Evolutionary conservation across 1,140 invertebrate genomes (phyloP), one percentile per base, ranked within the genome.

Genomic region (Atta colombica): DNA sequence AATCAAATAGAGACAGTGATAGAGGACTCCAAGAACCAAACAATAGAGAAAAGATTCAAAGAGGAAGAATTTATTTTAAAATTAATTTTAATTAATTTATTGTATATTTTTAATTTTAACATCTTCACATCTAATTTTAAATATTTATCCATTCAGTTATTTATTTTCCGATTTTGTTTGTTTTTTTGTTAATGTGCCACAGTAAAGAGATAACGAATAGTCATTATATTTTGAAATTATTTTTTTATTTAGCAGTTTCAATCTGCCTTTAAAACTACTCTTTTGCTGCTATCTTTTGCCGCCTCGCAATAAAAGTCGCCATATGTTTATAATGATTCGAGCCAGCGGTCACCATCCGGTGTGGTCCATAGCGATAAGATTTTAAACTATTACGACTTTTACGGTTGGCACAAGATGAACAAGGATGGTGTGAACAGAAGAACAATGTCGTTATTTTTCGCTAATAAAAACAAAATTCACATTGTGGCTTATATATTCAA

Each of bases 281-380:
- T 72, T 84, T 63, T n/a, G 25, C 12, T 21, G 68, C 14, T 69
- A 69, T 21, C 51, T 65, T 35, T 66, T 51, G 3, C 49, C 16
- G 6, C 61, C 35, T 61, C 14, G 77, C 21, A 45, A 84, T 87
- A 87, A 87, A 87, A 87, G 66, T 28, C 77, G 31, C 10, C 77
- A 78, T 31, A 55, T 82, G 85, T 84, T 87, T 69, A 72, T 82
- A 81, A 82, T 82, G 66, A 87, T 84, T 53, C 78, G 45, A 78
- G 68, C 65, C 78, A 87, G 55, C n/a, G 68, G 66, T 45, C 58
- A 72, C 14, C 65, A n/a, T 28, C 60, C 45, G 58, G 58, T 35
- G 45, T 87, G 85, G 68, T 45, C 49, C 7, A 25, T 35, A 31
- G 66, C 68, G 78, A 87, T 87, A 87, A 87, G 78, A 39, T 87